Evolutionary conservation across 1,140 invertebrate species (phyloP), one percentile per base, ranked within the genome.

Genomic region (Agrilus planipennis): DNA sequence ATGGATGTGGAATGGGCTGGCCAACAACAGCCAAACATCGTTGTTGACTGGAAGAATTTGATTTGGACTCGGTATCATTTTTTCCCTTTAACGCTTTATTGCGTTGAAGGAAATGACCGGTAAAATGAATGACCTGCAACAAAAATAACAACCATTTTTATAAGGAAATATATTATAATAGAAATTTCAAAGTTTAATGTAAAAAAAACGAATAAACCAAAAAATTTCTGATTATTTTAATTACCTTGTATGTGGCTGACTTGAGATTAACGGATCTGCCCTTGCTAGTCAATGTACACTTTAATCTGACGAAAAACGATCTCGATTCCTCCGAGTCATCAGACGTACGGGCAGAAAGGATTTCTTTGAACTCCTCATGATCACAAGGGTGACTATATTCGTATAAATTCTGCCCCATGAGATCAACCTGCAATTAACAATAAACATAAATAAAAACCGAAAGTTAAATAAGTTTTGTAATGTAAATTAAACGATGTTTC

Each of bases 311-410:
- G 44, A 91, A 88, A 44, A 89, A 73, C 39, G 63, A 62, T 47
- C 61, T 63, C 18, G 52, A 50, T 2, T 44, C 27, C 18, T 68
- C 64, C 0, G 54, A 43, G 17, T 49, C 55, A 45, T 45, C 59
- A 23, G 61, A 59, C 47, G 36, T 67, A 67, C 79, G 81, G 18
- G 68, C 51, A 0, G 68, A 68, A 3, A 94, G 65, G 12, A 84
- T 77, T 40, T 91, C 83, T 32, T 77, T 79, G 11, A 95, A 76
- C 63, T 96, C 90, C 25, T 86, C 84, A 57, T 95, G 90, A 64
- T 96, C 91, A 58, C 90, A 93, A 6, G 89, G 89, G 65, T 97
- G 91, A 36, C 79, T 83, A 57, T 91, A 92, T 49, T 95, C 91
- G 66, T 44, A 94, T 20, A 95, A 79, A 60, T 83, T 92, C 52